Base-by-base conservation (phyloP, 2,113 vertebrate species). In the human region DNA sequence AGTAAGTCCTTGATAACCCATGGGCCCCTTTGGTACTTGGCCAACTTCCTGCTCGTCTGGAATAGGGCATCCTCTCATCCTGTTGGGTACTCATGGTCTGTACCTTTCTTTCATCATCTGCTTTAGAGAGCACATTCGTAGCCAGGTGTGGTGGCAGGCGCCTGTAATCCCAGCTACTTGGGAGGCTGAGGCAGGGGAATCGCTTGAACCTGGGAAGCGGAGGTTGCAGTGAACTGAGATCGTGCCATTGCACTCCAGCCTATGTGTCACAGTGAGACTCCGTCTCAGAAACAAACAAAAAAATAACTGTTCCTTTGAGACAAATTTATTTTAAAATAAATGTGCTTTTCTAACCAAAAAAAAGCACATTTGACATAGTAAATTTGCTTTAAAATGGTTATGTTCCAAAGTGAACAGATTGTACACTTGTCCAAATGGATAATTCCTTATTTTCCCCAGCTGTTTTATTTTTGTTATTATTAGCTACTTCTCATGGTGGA, bases 351-450 rank as follows among this genome's bases (percentile, higher is more conserved):
- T 32, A 64, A 14, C 11, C 27, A 64, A 14, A 64, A 61, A 64
- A 6, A 64, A 64, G 61, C 1, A 11, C n/a, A 89, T 32, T 89
- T 76, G 48, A 80, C 12, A 61, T 4, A 70, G 30, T 68, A 70
- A 81, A 27, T 43, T 91, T 89, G 50, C 45, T 61, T 93, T 75
- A 95, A 70, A 91, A 81, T 85, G 22, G 23, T 64, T 94, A 85
- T 86, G 92, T 82, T 93, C 12, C 35, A 83, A 92, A 89, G 59
- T 0, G 9, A 87, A 92, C 3, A 50, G 66, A 66, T 18, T 75
- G 17, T 48, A 90, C n/a, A 89, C 57, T 64, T 83, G n/a, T 66
- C 32, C 32, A 91, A 78, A 55, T 85, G 35, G 23, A 55, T n/a
- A 45, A 5, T 75, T 72, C 50, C 38, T 55, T 48, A 48, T 43